These are phyloP conservation scores for Gambelia wislizenii DNA, from an alignment of 2,797 vertebrate genomes.

Conservation along the genomic window DNA sequence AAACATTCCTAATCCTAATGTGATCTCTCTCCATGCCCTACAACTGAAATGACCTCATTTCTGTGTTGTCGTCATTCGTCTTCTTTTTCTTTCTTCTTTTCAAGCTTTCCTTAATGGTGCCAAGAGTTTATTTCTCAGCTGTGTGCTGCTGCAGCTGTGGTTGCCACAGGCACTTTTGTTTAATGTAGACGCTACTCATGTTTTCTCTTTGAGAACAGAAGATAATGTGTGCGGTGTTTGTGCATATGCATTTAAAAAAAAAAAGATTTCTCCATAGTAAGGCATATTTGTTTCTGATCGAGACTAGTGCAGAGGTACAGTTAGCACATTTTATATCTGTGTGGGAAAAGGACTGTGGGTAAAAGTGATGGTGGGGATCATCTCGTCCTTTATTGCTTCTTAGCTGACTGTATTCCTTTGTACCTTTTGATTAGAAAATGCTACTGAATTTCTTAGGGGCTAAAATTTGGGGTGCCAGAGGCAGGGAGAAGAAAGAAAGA, in stretches of 20 bases:
- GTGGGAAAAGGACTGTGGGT: neutral
- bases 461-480: neutral
- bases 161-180: slow-evolving; percentile 49
- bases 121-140: slow-evolving; percentile 54
- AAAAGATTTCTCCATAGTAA: slow-evolving; percentile 19
- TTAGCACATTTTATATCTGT: neutral
- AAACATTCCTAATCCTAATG: neutral
- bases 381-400: neutral
- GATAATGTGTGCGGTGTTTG: slow-evolving; percentile 20
- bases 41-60: neutral
- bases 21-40: neutral
- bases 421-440: neutral
- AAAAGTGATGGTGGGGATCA: neutral
- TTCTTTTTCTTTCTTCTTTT: neutral
- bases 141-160: slow-evolving; percentile 36
- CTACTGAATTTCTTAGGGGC: neutral
- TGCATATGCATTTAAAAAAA: neutral
- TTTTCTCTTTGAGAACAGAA: slow-evolving; percentile 34
- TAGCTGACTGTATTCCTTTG: neutral
- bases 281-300: slow-evolving; percentile 8
- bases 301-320: slow-evolving; percentile 15
- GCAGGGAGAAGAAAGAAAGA: neutral
- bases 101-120: slow-evolving; percentile 43
- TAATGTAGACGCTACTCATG: slow-evolving; percentile 36
- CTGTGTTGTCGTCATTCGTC: neutral